Percentiles rank a stretch among this genome's conserved stretches.
Evolutionary conservation across 2,888 invertebrate genomes (phyloP).

Genomic region (Prosapia bicincta): DNA sequence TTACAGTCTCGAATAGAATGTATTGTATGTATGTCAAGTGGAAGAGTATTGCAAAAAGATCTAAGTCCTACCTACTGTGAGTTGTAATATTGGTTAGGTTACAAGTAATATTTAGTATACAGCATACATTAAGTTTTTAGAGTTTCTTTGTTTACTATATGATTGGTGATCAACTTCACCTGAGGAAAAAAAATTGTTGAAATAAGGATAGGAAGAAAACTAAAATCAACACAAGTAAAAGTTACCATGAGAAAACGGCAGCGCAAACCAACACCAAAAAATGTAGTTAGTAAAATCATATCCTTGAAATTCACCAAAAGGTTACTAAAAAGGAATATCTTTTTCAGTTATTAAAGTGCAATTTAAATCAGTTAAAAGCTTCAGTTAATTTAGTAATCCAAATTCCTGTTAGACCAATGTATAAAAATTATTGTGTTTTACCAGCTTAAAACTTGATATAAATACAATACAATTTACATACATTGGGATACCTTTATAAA

Average conservation of each 20-base stretch:
- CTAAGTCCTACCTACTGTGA: neutral
- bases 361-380: too few relatives aligned
- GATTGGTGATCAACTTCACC: neutral
- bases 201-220: neutral
- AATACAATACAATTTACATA: too few relatives aligned
- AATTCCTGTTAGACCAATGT: too few relatives aligned
- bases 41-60: constrained; percentile 2
- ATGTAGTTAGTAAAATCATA: too few relatives aligned
- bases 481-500: too few relatives aligned
- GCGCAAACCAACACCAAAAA: constrained; percentile 9
- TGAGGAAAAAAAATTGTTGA: constrained; percentile 1
- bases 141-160: neutral
- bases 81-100: neutral
- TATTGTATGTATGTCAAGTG: constrained; percentile 8
- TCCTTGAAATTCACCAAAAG: too few relatives aligned
- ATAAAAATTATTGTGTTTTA: too few relatives aligned
- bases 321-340: too few relatives aligned
- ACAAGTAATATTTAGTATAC: neutral
- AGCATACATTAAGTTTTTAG: neutral
- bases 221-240: neutral
- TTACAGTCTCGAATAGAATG: neutral
- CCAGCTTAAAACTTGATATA: too few relatives aligned
- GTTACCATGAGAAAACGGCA: neutral
- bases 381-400: too few relatives aligned
- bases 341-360: too few relatives aligned